Percentiles rank a stretch among this genome's conserved stretches.
Evolutionary conservation across 2,797 vertebrate species (phyloP).

Genomic region (Sebastes minor): DNA sequence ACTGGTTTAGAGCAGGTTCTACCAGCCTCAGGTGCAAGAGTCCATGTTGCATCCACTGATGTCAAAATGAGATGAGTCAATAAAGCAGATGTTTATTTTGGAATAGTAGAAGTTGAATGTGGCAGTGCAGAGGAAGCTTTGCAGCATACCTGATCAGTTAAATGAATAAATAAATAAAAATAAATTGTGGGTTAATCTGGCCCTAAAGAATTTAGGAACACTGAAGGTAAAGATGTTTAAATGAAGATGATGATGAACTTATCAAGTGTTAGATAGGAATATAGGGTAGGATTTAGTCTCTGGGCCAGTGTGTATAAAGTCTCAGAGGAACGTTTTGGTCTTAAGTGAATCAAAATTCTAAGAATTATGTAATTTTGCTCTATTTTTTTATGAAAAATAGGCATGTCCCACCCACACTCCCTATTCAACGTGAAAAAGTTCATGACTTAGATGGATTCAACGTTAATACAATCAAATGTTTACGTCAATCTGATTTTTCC

Average conservation of each 20-base stretch:
- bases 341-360: not conserved
- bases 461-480: not conserved
- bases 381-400: not conserved
- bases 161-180: not conserved
- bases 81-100: slow-evolving; percentile 22
- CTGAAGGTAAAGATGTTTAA: not conserved
- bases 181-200: too few relatives aligned
- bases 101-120: not conserved
- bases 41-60: not conserved
- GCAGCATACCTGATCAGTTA: not conserved
- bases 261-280: not conserved
- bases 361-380: not conserved
- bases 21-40: not conserved
- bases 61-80: not conserved
- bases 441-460: not conserved
- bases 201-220: not conserved
- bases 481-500: not conserved
- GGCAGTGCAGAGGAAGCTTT: not conserved
- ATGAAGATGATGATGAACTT: not conserved
- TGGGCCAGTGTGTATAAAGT: not conserved
- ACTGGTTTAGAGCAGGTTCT: not conserved
- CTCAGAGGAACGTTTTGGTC: not conserved
- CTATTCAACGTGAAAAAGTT: not conserved
- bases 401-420: not conserved
- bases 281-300: not conserved